These are phyloP conservation scores for Elgaria multicarinata DNA, from an alignment of 2,113 vertebrate species.

Conservation along the genomic window DNA sequence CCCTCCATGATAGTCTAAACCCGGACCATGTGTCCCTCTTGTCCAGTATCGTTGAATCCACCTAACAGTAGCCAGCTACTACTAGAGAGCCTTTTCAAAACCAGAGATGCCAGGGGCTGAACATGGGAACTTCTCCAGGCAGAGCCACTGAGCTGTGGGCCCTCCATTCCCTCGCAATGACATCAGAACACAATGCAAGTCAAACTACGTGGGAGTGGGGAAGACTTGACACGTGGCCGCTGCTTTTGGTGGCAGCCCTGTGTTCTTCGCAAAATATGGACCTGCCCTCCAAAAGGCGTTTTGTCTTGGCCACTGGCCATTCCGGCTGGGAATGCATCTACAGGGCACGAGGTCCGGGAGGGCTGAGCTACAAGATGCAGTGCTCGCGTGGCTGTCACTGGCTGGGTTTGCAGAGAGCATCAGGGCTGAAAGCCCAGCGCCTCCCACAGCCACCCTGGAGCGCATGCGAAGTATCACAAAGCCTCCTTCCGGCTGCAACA, in stretches of 20 bases:
- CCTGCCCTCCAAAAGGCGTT: background rate
- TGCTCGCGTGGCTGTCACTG: too few relatives aligned
- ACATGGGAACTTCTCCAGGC: background rate
- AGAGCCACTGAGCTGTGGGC: background rate
- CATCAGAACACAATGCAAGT: background rate
- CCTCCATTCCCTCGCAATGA: background rate
- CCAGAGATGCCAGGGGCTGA: background rate
- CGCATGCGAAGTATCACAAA: rapidly evolving
- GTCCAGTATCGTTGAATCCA: background rate
- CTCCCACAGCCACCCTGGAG: background rate
- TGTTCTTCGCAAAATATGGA: background rate
- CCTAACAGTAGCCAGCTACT: too few relatives aligned
- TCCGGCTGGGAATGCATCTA: too few relatives aligned
- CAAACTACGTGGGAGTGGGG: too few relatives aligned
- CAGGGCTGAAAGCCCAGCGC: background rate
- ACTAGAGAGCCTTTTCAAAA: background rate
- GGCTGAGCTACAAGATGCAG: background rate
- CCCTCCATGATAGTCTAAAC: too few relatives aligned
- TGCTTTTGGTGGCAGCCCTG: background rate
- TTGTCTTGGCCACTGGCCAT: background rate
- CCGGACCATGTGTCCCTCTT: too few relatives aligned
- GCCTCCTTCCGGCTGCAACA: rapidly evolving
- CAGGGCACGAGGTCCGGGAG: too few relatives aligned
- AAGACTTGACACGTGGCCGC: background rate
- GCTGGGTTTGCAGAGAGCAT: background rate